Base-by-base conservation (phyloP, 2,113 vertebrate species). In the Neoarius graeffei region DNA sequence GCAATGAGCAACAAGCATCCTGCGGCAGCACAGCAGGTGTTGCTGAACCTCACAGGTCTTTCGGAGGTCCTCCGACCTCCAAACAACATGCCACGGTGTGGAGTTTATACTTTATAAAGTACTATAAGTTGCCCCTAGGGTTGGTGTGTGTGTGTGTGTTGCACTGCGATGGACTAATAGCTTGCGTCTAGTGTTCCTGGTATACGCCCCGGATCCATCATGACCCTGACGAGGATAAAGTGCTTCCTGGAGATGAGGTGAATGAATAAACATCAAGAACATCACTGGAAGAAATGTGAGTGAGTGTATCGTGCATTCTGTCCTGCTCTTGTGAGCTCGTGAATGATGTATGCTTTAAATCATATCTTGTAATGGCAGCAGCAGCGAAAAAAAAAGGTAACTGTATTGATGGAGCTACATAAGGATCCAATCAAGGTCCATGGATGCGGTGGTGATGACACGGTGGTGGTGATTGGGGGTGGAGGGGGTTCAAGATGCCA, bases 221-320 rank as follows among this genome's bases (percentile, higher is more conserved):
- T 13, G 74, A 77, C 42, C 10, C 25, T 52, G 73, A 77, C 2
- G 3, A n/a, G 23, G 0, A 77, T 52, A 25, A 77, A 77, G 20
- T 14, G 48, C 1, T 52, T 77, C 48, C 48, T 77, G 4, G 74
- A 52, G 48, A 77, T 2, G 20, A 52, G 42, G 42, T 42, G 42
- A 42, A 52, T 14, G 23, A 52, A 77, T 10, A 13, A 52, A 25
- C 17, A 77, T 52, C 13, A 57, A 27, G 54, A 17, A 59, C 54
- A 14, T 79, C 9, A 11, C 1, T 13, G 74, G 7, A 79, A 17
- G 7, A 79, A 74, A 48, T 5, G 3, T 23, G n/a, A 81, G 54
- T 11, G 3, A 42, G 42, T 42, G 3, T 30, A 4, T 17, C 5
- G 7, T 0, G 54, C n/a, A 6, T 4, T 19, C 17, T 0, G 7